Base-by-base conservation (phyloP, 23 tunicate species). In the Phallusia fumigata region DNA sequence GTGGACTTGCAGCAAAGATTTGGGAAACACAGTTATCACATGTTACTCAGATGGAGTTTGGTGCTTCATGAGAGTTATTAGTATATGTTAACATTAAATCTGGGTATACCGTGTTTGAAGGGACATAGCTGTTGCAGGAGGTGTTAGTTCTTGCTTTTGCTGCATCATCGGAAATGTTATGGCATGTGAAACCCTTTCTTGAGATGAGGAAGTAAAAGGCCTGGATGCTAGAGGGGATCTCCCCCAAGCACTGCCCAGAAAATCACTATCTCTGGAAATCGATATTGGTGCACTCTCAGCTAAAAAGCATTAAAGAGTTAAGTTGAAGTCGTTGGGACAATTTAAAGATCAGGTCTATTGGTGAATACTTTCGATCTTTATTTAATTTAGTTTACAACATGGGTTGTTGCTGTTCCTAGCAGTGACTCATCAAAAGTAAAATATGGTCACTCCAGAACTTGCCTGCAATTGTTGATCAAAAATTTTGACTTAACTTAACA, bases 231-330 rank as follows among this genome's bases (percentile, higher is more conserved):
- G 65, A 19, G 88, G 81, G 31, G 88, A 52, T 22, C 83, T 76
- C 28, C 88, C 88, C 88, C 88, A 85, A 11, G 83, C 88, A 65
- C 83, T 85, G 65, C 88, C 88, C 58, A 85, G 74, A 35, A 85
- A 85, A 35, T 85, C 88, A 65, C 88, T 85, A 2, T 85, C 88
- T 33, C 65, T 85, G 36, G 83, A 51, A 78, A 79, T 45, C 0
- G 83, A 85, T 28, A 85, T 28, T 30, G 79, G 78, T 35, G 83
- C 83, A 65, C 82, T 78, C 30, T 85, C 88, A 78, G 78, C 88
- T 85, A 51, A 52, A 84, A 74, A 52, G 3, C 47, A 40, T 40
- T 40, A 10, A 3, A 5, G 47, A 40, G 47, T n/a, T n/a, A n/a
- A n/a, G 47, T 40, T 40, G 47, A 40, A 40, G 47, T 40, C 5